Evolutionary conservation across 2,888 invertebrate species (phyloP).

Genomic region (Rugalucina vietnamica): DNA sequence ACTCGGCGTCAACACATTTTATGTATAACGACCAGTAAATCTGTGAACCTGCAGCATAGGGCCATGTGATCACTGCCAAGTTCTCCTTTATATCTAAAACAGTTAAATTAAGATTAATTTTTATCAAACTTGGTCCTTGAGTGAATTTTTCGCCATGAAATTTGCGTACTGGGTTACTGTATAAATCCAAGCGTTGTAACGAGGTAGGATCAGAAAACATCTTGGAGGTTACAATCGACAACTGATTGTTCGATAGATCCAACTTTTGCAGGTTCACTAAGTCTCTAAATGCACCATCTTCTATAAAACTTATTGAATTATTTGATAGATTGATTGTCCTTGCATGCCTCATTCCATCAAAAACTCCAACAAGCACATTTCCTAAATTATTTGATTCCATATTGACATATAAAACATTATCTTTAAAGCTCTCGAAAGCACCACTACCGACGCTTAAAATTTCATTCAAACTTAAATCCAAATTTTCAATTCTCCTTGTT

Average conservation of each 20-base stretch:
- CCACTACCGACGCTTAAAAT: constrained; percentile 63
- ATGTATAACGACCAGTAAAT: constrained; percentile 67
- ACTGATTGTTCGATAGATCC: constrained; percentile 64
- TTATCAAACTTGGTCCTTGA: constrained; percentile 7
- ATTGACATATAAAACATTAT: constrained; percentile 67
- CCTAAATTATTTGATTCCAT: constrained; percentile 58
- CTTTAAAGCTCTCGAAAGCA: constrained; percentile 72
- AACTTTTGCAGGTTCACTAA: constrained; percentile 60
- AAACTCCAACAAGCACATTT: constrained; percentile 68
- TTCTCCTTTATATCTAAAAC: constrained; percentile 45
- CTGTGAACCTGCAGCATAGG: constrained; percentile 64
- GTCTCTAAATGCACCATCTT: constrained; percentile 58
- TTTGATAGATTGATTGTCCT: constrained; percentile 58
- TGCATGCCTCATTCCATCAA: constrained; percentile 70
- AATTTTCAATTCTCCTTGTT: constrained; percentile 56
- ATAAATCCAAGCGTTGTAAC: constrained; percentile 52
- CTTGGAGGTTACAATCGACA: constrained; percentile 39
- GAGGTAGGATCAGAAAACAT: constrained; percentile 51
- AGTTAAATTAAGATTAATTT: constrained; percentile 63
- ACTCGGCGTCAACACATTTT: constrained; percentile 46
- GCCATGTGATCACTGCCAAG: constrained; percentile 62
- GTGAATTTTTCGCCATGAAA: constrained; percentile 54
- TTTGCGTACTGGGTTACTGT: constrained; percentile 60
- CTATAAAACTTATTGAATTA: constrained; percentile 62
- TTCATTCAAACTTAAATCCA: constrained; percentile 69